Conservation (phyloP, 2,888 invertebrate species). For the Marasmarcha lunaedactyla region DNA sequence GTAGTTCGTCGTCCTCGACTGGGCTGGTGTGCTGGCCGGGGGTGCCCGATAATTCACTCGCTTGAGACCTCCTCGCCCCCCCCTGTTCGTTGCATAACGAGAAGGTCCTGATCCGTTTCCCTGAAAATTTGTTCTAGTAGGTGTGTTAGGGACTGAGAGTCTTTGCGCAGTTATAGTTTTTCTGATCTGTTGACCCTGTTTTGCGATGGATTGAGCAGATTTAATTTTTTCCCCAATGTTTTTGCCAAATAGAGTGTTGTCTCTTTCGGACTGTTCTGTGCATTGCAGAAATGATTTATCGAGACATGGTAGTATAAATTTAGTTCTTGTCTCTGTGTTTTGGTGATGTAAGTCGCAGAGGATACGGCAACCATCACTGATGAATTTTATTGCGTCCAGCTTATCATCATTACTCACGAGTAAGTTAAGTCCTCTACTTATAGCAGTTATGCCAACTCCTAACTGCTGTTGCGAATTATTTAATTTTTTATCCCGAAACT, state of each 20-base stretch:
- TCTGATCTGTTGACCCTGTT: conserved; percentile 8
- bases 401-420: too few species aligned
- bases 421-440: too few species aligned
- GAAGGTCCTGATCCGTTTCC: too few species aligned
- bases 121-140: neutral
- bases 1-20: neutral
- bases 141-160: neutral
- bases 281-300: conserved; percentile 8
- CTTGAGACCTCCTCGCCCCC: too few species aligned
- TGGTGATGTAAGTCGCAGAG: conserved; percentile 8
- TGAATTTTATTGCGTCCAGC: conserved; percentile 2
- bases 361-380: conserved; percentile 10
- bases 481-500: conserved; percentile 1
- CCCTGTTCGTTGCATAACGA: too few species aligned
- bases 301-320: conserved; percentile 6
- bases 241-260: conserved; percentile 11
- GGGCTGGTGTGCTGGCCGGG: neutral
- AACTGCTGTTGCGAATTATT: neutral
- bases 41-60: too few species aligned
- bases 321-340: conserved; percentile 6
- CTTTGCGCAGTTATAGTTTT: neutral
- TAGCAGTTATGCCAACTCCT: neutral
- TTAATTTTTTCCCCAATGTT: conserved; percentile 14
- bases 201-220: conserved; percentile 11
- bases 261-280: conserved; percentile 7